phyloP scores from a whole-genome alignment of 2,113 vertebrate species.

The Ammospiza caudacuta region DNA sequence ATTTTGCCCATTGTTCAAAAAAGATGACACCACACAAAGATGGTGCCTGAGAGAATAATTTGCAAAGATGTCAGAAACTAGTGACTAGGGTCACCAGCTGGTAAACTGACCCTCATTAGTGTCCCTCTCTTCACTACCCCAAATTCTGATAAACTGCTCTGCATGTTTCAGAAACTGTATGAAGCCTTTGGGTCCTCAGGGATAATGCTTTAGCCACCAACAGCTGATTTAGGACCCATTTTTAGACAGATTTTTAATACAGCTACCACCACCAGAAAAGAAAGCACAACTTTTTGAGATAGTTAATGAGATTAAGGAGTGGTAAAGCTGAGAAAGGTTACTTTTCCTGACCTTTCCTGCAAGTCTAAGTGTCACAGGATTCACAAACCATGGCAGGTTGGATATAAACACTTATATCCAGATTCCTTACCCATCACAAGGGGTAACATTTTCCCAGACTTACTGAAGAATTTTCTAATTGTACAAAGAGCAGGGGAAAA shows the following conservation, averaged over 20 bases:
- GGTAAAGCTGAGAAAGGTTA: slow-evolving; percentile 26
- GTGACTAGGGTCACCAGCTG: not conserved
- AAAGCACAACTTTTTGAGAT: slow-evolving; percentile 8
- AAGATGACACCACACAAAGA: not conserved
- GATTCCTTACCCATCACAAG: not conserved
- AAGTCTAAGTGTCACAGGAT: not conserved
- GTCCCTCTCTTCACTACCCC: not conserved
- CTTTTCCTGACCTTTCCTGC: not conserved
- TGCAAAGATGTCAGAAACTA: not conserved
- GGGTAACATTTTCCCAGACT: not conserved
- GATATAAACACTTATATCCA: not conserved
- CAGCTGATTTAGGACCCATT: not conserved
- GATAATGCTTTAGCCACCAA: not conserved
- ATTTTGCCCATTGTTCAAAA: not conserved
- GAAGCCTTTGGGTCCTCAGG: not conserved
- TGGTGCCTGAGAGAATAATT: not conserved
- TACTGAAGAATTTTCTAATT: not conserved
- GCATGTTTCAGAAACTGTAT: not conserved
- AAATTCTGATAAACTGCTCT: not conserved
- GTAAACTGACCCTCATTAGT: not conserved
- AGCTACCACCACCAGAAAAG: not conserved
- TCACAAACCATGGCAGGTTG: not conserved
- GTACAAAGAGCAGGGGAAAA: not conserved
- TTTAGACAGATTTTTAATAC: not conserved
- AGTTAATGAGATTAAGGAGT: slow-evolving; percentile 32